A percentile compares a stretch with the other conserved stretches of the same genome.
These are phyloP conservation scores for Cryptus viduatorius DNA, from an alignment of 2,888 invertebrate genomes.

Conservation along the genomic window DNA sequence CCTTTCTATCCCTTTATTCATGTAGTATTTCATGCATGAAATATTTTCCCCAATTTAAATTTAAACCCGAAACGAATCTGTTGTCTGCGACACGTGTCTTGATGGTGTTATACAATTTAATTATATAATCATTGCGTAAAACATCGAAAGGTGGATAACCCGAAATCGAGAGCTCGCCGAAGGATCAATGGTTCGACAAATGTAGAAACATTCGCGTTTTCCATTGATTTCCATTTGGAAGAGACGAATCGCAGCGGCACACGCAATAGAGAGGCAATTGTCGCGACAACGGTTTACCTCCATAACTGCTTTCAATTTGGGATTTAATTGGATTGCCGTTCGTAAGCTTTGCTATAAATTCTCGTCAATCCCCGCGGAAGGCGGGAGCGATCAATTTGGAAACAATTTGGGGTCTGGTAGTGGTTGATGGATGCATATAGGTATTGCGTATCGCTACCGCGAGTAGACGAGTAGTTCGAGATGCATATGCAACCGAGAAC, in stretches of 20 bases:
- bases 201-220: conserved; percentile 35
- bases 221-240: conserved; percentile 49
- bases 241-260: neutral
- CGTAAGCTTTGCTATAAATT: conserved; percentile 63
- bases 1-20: neutral
- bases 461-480: conserved; percentile 7
- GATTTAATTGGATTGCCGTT: conserved; percentile 67
- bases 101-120: no score
- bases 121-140: neutral
- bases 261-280: conserved; percentile 59
- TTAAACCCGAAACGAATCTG: neutral
- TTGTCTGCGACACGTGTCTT: neutral
- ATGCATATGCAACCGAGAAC: conserved; percentile 21
- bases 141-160: neutral
- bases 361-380: conserved; percentile 48
- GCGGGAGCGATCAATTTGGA: conserved; percentile 59
- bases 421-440: conserved; percentile 15
- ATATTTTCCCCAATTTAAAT: neutral
- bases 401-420: conserved; percentile 43
- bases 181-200: neutral
- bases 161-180: neutral
- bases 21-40: neutral
- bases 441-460: conserved; percentile 43
- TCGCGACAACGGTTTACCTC: conserved; percentile 60
- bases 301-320: conserved; percentile 67